These are phyloP conservation scores for Globodera rostochiensis DNA, from an alignment of 1,140 invertebrate species.

Conservation along the genomic window DNA sequence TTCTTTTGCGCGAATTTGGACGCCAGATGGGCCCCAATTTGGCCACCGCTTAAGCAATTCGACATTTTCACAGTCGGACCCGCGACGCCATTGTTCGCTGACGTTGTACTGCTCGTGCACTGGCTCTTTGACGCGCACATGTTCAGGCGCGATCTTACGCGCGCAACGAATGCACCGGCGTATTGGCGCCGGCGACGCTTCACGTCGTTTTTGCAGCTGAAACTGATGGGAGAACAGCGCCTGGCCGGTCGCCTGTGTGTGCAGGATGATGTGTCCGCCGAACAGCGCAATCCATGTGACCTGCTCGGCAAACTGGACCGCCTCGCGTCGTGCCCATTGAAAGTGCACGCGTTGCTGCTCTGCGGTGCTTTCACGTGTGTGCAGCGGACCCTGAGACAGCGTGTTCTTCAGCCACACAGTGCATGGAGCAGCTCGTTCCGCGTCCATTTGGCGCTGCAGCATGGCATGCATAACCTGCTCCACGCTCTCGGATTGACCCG, in stretches of 20 bases:
- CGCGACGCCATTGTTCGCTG: conserved; percentile 23
- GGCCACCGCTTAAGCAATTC: conserved; percentile 11
- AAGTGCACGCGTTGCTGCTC: conserved; percentile 35
- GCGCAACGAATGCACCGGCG: conserved; percentile 26
- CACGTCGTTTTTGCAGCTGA: conserved; percentile 32
- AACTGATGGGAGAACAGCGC: conserved; percentile 31
- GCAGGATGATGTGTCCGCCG: conserved; percentile 46
- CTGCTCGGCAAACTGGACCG: conserved; percentile 32
- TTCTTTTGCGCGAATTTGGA: conserved; percentile 23
- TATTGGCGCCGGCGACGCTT: conserved; percentile 26
- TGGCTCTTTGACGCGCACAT: conserved; percentile 4
- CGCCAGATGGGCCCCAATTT: conserved; percentile 17
- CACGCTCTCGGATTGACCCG: conserved; percentile 23
- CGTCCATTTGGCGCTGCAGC: conserved; percentile 20
- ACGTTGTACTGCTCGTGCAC: conserved; percentile 17
- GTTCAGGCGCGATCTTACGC: conserved; percentile 19
- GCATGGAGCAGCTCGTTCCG: conserved; percentile 22
- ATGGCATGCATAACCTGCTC: conserved; percentile 37
- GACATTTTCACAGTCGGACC: not conserved
- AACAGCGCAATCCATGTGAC: conserved; percentile 35
- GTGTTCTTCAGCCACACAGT: conserved; percentile 29
- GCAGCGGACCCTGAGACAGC: conserved; percentile 15
- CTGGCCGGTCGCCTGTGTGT: conserved; percentile 42
- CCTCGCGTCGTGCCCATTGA: conserved; percentile 32
- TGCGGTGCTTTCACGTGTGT: conserved; percentile 30